phyloP scores from a whole-genome alignment of 2,888 invertebrate species.

The Meta bourneti region DNA sequence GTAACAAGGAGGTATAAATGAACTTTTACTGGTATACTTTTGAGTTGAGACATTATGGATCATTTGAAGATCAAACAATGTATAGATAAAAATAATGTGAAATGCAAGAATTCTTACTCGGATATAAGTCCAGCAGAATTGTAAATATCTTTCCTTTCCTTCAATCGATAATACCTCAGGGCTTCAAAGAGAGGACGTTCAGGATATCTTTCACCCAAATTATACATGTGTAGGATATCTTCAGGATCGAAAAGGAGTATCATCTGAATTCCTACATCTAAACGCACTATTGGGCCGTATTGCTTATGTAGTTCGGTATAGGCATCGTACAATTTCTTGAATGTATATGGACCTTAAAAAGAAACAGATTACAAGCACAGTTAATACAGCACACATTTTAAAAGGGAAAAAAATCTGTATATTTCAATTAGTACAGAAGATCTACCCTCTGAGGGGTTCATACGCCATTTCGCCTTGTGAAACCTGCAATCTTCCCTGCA shows the following conservation, averaged over 20 bases:
- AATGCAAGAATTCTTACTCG: slow-evolving; percentile 42
- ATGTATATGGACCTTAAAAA: slow-evolving; percentile 65
- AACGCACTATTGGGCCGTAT: slow-evolving; percentile 59
- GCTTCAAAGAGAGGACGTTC: slow-evolving; percentile 83
- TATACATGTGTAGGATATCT: slow-evolving; percentile 82
- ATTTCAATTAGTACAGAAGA: neutral
- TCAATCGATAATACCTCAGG: slow-evolving; percentile 82
- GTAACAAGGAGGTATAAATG: too few relatives aligned
- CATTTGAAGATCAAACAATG: too few relatives aligned
- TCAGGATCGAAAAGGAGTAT: slow-evolving; percentile 82
- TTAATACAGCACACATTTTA: neutral
- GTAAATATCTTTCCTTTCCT: slow-evolving; percentile 80
- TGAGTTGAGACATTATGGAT: too few relatives aligned
- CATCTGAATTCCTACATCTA: slow-evolving; percentile 63
- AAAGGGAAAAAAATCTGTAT: neutral
- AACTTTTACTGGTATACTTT: too few relatives aligned
- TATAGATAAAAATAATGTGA: too few relatives aligned
- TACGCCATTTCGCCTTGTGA: neutral
- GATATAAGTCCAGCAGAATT: slow-evolving; percentile 83
- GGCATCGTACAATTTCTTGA: slow-evolving; percentile 72
- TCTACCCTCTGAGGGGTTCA: neutral
- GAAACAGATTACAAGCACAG: neutral
- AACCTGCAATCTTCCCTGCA: too few relatives aligned
- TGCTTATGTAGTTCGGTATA: slow-evolving; percentile 52
- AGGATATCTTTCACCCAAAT: slow-evolving; percentile 83